A percentile compares a stretch with the other conserved stretches of the same genome.
These are phyloP conservation scores for Cardinalis cardinalis DNA, from an alignment of 2,113 vertebrate species.

Conservation along the genomic window DNA sequence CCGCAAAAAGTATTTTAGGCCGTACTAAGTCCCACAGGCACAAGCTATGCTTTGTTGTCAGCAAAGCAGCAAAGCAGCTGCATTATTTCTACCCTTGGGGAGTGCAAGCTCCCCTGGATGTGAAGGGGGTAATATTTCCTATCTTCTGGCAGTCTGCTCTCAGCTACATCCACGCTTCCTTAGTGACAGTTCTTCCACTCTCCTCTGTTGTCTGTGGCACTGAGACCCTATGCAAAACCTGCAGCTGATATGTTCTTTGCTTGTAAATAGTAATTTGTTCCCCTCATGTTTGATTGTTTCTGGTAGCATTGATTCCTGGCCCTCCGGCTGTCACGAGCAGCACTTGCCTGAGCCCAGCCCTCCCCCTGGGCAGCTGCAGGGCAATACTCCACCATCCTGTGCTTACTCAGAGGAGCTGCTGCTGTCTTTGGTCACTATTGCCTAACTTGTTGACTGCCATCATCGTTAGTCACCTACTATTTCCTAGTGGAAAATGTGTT, in stretches of 20 bases:
- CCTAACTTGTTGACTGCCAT: not conserved
- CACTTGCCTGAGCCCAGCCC: not conserved
- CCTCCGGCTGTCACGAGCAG: rapidly evolving
- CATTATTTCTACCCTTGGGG: not conserved
- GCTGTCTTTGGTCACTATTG: not conserved
- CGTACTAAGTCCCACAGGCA: not conserved
- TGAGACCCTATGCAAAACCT: not conserved
- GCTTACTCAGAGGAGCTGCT: not conserved
- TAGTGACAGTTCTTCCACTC: not conserved
- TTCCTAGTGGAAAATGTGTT: not conserved
- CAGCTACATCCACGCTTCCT: not conserved
- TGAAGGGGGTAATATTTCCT: not conserved
- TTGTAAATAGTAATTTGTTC: not conserved
- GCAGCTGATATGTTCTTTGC: not conserved
- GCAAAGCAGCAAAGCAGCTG: not conserved
- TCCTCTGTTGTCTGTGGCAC: not conserved
- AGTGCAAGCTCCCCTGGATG: not conserved
- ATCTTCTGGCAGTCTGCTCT: not conserved
- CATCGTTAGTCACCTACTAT: not conserved
- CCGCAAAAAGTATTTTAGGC: not conserved
- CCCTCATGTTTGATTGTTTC: not conserved
- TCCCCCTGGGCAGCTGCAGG: not conserved
- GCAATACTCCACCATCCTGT: not conserved
- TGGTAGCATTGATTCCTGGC: not conserved
- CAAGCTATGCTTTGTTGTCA: not conserved